These are phyloP conservation scores for Allobates femoralis DNA, from an alignment of 2,797 vertebrate species.

Conservation along the genomic window DNA sequence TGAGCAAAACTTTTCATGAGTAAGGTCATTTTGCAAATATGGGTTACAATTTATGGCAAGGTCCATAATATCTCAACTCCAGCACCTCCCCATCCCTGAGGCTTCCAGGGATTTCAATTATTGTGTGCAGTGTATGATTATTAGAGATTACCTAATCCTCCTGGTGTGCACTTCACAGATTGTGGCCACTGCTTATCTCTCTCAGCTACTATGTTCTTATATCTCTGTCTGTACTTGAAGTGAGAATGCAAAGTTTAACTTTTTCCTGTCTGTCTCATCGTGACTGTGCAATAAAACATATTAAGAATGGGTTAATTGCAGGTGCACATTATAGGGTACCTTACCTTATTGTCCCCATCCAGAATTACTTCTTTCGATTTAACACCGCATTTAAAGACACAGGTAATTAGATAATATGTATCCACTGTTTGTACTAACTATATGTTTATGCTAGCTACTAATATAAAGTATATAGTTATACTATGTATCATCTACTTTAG, in stretches of 20 bases:
- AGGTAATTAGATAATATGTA: not conserved
- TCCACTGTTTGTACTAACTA: not conserved
- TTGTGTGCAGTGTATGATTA: slow-evolving; percentile 19
- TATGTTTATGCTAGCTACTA: too few species aligned
- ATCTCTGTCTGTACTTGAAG: not conserved
- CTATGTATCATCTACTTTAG: too few species aligned
- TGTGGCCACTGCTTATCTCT: slow-evolving; percentile 16
- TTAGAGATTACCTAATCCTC: slow-evolving; percentile 43
- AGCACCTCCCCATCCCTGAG: not conserved
- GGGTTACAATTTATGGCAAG: not conserved
- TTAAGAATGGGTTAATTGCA: not conserved
- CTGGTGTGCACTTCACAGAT: slow-evolving; percentile 11
- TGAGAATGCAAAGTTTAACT: slow-evolving; percentile 21
- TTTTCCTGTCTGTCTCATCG: not conserved
- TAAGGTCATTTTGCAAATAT: not conserved
- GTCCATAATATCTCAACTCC: not conserved
- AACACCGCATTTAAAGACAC: not conserved
- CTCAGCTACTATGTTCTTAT: not conserved
- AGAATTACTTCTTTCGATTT: not conserved
- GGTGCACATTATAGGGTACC: not conserved
- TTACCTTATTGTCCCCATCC: not conserved
- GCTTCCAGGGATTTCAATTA: not conserved
- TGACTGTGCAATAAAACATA: not conserved
- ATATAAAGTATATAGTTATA: too few species aligned
- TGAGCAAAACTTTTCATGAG: slow-evolving; percentile 10